Percentiles rank a stretch among this genome's conserved stretches.
Evolutionary conservation across 1,140 invertebrate genomes (phyloP).

Genomic region (Drosophila busckii): DNA sequence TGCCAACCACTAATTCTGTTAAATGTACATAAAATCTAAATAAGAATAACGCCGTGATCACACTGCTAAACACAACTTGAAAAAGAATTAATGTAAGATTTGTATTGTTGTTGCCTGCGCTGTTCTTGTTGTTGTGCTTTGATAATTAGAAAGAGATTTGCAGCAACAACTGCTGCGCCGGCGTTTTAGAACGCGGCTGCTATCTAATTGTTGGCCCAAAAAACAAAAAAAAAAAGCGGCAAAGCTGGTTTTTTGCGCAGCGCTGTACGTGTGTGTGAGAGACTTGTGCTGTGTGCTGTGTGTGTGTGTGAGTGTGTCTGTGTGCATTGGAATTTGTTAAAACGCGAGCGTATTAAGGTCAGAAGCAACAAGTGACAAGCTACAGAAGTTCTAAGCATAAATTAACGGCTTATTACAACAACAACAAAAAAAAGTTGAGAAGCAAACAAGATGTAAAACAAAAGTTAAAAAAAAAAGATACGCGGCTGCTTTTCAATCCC

Average conservation of each 20-base stretch:
- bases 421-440: conserved; percentile 3
- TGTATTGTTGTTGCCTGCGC: conserved; percentile 6
- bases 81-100: too few species aligned
- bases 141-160: conserved; percentile 35
- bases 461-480: conserved; percentile 12
- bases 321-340: conserved; percentile 69
- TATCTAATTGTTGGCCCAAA: conserved; percentile 65
- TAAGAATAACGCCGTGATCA: too few species aligned
- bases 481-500: conserved; percentile 23
- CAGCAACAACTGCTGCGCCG: conserved; percentile 41
- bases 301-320: conserved; percentile 18
- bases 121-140: conserved; percentile 14
- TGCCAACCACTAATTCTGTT: too few species aligned
- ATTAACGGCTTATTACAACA: conserved; percentile 30
- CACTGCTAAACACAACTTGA: too few species aligned
- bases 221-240: conserved; percentile 26
- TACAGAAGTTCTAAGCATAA: conserved; percentile 54
- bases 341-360: conserved; percentile 57
- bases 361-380: conserved; percentile 64
- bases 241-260: conserved; percentile 38
- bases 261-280: conserved; percentile 19
- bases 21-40: too few species aligned
- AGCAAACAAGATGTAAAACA: conserved; percentile 24
- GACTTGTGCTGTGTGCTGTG: conserved; percentile 4
- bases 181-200: conserved; percentile 50